Evolutionary conservation across 1,140 invertebrate species (phyloP).

Genomic region (Brachionus asplanchnoidis): DNA sequence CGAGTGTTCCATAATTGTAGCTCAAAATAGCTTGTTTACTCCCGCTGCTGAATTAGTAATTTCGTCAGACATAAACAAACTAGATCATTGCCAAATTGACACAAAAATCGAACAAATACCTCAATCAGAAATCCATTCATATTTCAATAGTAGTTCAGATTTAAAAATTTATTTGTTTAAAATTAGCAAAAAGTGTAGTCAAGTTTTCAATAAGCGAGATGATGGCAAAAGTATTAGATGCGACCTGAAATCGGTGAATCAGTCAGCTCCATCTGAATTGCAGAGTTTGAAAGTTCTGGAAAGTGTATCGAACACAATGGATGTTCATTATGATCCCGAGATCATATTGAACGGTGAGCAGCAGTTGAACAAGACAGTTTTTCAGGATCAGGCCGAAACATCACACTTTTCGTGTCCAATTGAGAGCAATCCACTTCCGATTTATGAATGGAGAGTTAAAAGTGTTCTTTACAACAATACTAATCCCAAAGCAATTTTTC

Average conservation of each 20-base stretch:
- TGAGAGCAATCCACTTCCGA: background rate
- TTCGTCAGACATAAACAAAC: background rate
- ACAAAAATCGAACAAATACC: background rate
- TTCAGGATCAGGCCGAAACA: background rate
- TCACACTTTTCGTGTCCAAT: slow-evolving; percentile 5
- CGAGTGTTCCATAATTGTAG: background rate
- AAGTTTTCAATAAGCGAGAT: background rate
- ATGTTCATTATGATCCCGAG: slow-evolving; percentile 36
- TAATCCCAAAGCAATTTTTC: background rate
- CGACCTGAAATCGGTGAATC: background rate
- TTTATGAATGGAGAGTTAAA: slow-evolving; percentile 13
- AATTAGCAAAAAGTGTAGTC: background rate
- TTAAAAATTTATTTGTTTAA: slow-evolving; percentile 6
- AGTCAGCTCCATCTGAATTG: background rate
- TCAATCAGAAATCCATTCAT: background rate
- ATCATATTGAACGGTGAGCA: background rate
- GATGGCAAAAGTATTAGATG: background rate
- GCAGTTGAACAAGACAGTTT: background rate
- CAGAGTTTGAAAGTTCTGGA: background rate
- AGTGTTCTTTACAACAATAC: background rate
- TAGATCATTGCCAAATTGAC: background rate
- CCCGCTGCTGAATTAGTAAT: background rate
- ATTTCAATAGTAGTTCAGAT: background rate
- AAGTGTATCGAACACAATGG: background rate
- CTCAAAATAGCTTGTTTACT: background rate